Base-by-base conservation (phyloP, 2,797 vertebrate genomes). In the Mareca strepera region DNA sequence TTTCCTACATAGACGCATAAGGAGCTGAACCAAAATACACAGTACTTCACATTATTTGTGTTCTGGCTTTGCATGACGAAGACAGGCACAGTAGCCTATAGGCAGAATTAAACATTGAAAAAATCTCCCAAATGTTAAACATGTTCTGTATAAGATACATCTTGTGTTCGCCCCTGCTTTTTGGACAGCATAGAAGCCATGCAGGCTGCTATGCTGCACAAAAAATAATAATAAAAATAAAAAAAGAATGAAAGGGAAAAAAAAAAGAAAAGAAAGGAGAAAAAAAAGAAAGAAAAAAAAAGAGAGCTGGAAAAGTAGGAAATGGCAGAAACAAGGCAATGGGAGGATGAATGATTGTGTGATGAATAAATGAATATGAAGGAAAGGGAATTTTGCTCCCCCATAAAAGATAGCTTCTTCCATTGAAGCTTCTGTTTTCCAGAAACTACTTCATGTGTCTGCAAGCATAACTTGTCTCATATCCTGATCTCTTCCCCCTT, bases 1-100 rank as follows among this genome's bases (percentile, higher is more conserved):
- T 58, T 90, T 76, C 28, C 59, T 74, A 15, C 11, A 12, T 23
- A 23, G 22, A 82, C 56, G 5, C 7, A 9, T 28, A 28, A 29
- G 3, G 3, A 44, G 14, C 3, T 41, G 21, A 28, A 28, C 5
- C 4, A 3, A 52, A 33, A 4, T 4, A 35, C 12, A 9, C 2
- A 3, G 7, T 26, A 6, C 2, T 22, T 52, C 67, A 11, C 13
- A 6, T 9, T 78, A 6, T 41, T 41, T 62, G 3, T 82, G 18
- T 26, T 16, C 22, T 39, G 33, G 5, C 7, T 29, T 58, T 29
- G 9, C 3, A 8, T 29, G n/a, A 60, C 3, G 21, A 20, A 37
- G 37, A 29, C 13, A 68, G 48, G 20, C 7, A 17, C 3, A 20
- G 23, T 17, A 35, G 17, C 6, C 1, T 50, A 50, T 2, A 43